Percentiles rank a stretch among this genome's conserved stretches.
phyloP scores from a whole-genome alignment of 2,888 invertebrate genomes.

The Megamerina dolium region DNA sequence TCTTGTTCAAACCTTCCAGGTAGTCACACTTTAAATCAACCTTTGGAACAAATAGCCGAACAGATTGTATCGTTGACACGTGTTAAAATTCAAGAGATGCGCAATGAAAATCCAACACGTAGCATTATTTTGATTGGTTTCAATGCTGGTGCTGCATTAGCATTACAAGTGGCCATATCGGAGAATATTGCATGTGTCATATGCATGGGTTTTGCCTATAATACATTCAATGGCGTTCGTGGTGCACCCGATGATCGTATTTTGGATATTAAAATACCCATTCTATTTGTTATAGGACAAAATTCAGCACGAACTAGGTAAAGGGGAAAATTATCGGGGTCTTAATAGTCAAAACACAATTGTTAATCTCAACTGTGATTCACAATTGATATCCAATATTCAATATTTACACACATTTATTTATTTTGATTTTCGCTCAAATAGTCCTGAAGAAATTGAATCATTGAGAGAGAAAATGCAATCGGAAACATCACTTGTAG shows the following conservation, averaged over 20 bases:
- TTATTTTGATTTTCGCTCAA: too few relatives aligned
- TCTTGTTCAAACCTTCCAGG: slow-evolving; percentile 25
- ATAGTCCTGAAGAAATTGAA: slow-evolving; percentile 68
- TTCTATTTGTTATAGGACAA: slow-evolving; percentile 74
- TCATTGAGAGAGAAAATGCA: slow-evolving; percentile 69
- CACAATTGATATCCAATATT: too few relatives aligned
- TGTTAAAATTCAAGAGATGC: slow-evolving; percentile 65
- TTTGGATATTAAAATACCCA: slow-evolving; percentile 65
- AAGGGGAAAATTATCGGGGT: slow-evolving; percentile 9
- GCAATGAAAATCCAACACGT: slow-evolving; percentile 60
- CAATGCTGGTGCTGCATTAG: slow-evolving; percentile 68
- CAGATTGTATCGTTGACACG: slow-evolving; percentile 62
- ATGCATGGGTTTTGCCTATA: slow-evolving; percentile 71
- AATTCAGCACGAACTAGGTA: slow-evolving; percentile 59
- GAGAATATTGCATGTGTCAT: slow-evolving; percentile 68
- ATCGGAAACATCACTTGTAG: slow-evolving; percentile 67
- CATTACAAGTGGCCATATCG: slow-evolving; percentile 66
- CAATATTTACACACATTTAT: too few relatives aligned
- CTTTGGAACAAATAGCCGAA: slow-evolving; percentile 53
- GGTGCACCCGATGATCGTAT: slow-evolving; percentile 72
- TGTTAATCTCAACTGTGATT: too few relatives aligned
- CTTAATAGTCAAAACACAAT: neutral
- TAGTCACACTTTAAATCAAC: slow-evolving; percentile 38
- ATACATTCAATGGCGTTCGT: slow-evolving; percentile 65
- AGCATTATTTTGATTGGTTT: slow-evolving; percentile 73